A percentile compares a stretch with the other conserved stretches of the same genome.
Conservation (phyloP, 2,113 vertebrate genomes). For the Phoenicopterus ruber region DNA sequence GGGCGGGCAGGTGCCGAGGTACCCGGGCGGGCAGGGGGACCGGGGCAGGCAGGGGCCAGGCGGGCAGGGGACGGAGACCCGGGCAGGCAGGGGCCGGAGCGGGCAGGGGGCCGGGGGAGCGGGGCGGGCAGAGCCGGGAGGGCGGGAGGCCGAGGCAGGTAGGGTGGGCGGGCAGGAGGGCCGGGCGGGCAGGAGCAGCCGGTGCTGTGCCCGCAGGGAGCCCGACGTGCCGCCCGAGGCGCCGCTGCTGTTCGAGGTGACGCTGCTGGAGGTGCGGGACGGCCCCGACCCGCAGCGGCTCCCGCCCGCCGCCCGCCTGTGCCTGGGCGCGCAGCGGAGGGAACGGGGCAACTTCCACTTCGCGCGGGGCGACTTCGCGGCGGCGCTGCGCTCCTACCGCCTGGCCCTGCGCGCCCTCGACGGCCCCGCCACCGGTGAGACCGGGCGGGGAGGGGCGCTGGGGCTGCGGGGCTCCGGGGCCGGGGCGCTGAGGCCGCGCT, state of each 20-base stretch:
- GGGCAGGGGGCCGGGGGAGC: too few species aligned
- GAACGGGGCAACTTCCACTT: slow-evolving; percentile 86
- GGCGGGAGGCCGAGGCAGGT: too few species aligned
- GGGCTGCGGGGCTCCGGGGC: too few species aligned
- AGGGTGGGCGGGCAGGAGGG: too few species aligned
- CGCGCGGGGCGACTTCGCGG: slow-evolving; percentile 75
- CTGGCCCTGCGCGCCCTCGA: slow-evolving; percentile 80
- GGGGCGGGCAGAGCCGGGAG: neutral
- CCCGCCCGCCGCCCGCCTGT: slow-evolving; percentile 72
- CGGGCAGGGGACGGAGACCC: neutral
- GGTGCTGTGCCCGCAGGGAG: slow-evolving; percentile 30
- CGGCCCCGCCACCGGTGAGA: slow-evolving; percentile 68
- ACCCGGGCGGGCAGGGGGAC: too few species aligned
- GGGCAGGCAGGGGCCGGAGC: too few species aligned
- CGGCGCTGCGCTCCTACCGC: slow-evolving; percentile 77
- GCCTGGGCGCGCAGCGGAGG: slow-evolving; percentile 79
- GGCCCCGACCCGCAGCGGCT: slow-evolving; percentile 68
- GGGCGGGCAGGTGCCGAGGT: too few species aligned
- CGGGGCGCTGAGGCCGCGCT: neutral
- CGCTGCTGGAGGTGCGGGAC: slow-evolving; percentile 76
- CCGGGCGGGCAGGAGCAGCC: neutral
- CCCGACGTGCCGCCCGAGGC: slow-evolving; percentile 80
- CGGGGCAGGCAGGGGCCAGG: neutral
- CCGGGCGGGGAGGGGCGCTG: too few species aligned
- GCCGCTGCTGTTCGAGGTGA: slow-evolving; percentile 80